These are phyloP conservation scores for Lophura nycthemera DNA, from an alignment of 2,113 vertebrate species.

Conservation along the genomic window DNA sequence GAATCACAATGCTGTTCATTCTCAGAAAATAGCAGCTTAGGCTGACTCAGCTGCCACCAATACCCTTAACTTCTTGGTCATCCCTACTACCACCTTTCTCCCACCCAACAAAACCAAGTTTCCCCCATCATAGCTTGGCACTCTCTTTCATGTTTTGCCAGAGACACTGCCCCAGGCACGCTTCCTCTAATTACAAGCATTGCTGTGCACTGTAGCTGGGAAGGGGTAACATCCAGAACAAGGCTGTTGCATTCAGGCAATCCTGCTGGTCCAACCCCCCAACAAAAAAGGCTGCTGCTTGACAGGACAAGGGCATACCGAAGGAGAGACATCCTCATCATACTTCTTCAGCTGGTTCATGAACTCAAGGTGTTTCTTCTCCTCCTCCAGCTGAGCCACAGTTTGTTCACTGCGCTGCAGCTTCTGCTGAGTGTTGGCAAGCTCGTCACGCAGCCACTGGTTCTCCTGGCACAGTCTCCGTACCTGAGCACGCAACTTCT, in stretches of 20 bases:
- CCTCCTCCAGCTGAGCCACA: constrained; percentile 97
- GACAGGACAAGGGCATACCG: constrained; percentile 69
- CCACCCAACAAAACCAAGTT: background rate
- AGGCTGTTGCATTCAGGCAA: background rate
- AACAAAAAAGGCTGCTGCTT: background rate
- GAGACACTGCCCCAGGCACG: background rate
- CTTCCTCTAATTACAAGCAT: background rate
- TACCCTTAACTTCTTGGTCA: background rate
- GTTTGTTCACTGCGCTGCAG: constrained; percentile 96
- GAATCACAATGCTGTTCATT: background rate
- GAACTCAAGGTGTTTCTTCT: constrained; percentile 98
- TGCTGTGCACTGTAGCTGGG: background rate
- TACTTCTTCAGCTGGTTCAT: constrained; percentile 99
- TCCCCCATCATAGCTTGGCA: background rate
- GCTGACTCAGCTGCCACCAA: background rate
- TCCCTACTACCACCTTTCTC: background rate
- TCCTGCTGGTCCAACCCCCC: background rate
- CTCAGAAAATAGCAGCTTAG: background rate
- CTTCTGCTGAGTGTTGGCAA: constrained; percentile 98
- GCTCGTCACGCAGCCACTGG: constrained; percentile 96
- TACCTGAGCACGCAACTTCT: constrained; percentile 97
- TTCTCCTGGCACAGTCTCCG: constrained; percentile 97
- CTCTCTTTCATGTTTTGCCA: background rate
- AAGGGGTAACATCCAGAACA: background rate
- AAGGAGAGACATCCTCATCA: constrained; percentile 90